Base-by-base conservation (phyloP, 2,888 invertebrate species). In the Tridacna crocea region DNA sequence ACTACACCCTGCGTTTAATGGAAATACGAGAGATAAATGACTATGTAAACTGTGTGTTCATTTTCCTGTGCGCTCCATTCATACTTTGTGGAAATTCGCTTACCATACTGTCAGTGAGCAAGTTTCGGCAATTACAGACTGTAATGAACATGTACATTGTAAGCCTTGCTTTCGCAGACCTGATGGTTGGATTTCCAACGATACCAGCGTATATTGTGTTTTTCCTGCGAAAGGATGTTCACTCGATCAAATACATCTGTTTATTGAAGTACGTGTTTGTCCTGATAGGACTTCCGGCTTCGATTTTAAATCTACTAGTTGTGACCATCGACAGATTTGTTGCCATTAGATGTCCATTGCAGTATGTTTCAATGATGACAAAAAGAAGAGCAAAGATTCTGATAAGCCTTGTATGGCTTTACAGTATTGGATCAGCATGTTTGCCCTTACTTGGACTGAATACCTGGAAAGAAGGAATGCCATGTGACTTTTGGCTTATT, bases 301-400 rank as follows among this genome's bases (percentile, higher is more conserved):
- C 90, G 3, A 83, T 89, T 2, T 68, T 87, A 27, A 89, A 85
- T 75, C 81, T 89, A 1, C 66, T 84, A 8, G 55, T 84, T 17
- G 85, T 89, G 6, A 81, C 88, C 13, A 46, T 85, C 0, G 89
- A 90, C 70, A 78, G 90, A 15, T 90, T 80, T 63, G 66, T 90
- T 19, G 88, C 90, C 15, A 73, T 90, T 17, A 68, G 84, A 15
- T 88, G 75, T 51, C 89, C 89, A 24, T 68, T 89, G 24, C 79
- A 80, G 19, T 88, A 89, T 74, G 48, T 27, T 0, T 61, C 72
- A 22, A 46, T 82, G 36, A 84, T 85, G 73, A 87, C 88, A 0
- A 83, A 80, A 15, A 26, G 65, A 1, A 79, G 75, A 24, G 87
- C 83, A 3, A 80, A 66, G n/a, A 22, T 51, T 13, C 65, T 82